Base-by-base conservation (phyloP, 2,888 invertebrate genomes). In the Lumbricus terrestris region DNA sequence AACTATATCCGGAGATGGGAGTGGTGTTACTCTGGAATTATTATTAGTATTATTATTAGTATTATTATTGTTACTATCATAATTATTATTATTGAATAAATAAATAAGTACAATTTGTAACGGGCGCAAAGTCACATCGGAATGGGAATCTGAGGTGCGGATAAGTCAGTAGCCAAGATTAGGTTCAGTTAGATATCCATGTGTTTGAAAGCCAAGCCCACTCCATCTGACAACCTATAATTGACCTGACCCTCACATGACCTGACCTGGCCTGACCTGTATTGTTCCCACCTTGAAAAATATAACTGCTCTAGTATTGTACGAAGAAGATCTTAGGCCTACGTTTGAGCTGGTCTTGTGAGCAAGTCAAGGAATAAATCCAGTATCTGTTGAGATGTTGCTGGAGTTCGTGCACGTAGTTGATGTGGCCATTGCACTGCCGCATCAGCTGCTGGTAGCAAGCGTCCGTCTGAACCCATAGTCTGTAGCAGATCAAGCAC, bases 401-500 rank as follows among this genome's bases (percentile, higher is more conserved):
- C 20, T 47, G 88, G 6, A 88, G 88, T 47, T 88, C 88, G 29
- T 29, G 47, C 37, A 88, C 40, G 8, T 34, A 40, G 11, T 37
- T 47, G 47, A 18, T 23, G 40, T 40, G 33, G 40, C 18, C 29
- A 40, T 5, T 34, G 18, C 88, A 88, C 33, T 88, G 88, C 88
- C 29, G n/a, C 88, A 88, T 88, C 38, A 88, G 88, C 88, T 88
- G 37, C 88, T 88, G 88, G 34, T 88, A 88, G 37, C 88, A 88
- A 0, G 88, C 5, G 42, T 88, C 47, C 42, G 88, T 88, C 47
- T 88, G 88, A 42, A 42, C 42, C 88, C 88, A 88, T 18, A 88
- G 88, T 34, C 88, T 88, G 42, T 6, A 85, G 37, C n/a, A 69
- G 11, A 54, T n/a, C n/a, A n/a, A n/a, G n/a, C n/a, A n/a, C n/a